Evolutionary conservation across 2,888 invertebrate genomes (phyloP), one percentile per base, ranked within the genome.

Genomic region (Doris montereyensis): DNA sequence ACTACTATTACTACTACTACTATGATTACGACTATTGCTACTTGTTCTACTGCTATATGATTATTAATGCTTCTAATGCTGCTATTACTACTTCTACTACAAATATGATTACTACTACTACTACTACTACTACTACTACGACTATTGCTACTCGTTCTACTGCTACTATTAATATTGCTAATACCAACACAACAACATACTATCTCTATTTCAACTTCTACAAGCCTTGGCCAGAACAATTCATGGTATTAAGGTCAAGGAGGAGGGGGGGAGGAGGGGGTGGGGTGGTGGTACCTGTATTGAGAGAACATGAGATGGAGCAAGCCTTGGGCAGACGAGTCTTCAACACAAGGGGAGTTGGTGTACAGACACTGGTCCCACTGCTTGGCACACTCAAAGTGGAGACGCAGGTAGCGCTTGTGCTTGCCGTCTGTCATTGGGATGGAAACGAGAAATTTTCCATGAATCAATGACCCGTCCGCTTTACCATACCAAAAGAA

Each of bases 261-360:
- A 13, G 10, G 13, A 8, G 10, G 52, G 52, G 10, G 52, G n/a
- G 2, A n/a, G 0, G 58, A 10, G 21, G 2, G 57, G 72, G 80
- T 75, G 32, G n/a, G n/a, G 8, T 28, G n/a, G n/a, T n/a, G n/a
- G 3, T 88, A 94, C 94, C 93, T 97, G 97, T 83, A 97, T 94
- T 82, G 97, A 96, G 75, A 98, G 92, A 98, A 97, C 97, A 98
- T 97, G 73, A 98, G 94, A 92, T 98, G 97, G 84, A 98, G 96
- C 98, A 97, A 97, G 96, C 95, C 85, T 96, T 94, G 0, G 97
- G 95, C 89, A 95, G 94, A 83, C 96, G 94, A 35, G 93, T 93
- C 85, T 93, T 92, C 84, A 93, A 89, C 1, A 91, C 91, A 85
- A 93, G 93, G 83, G 91, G 90, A 57, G 91, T 91, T 78, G 89